phyloP scores from a whole-genome alignment of 2,113 vertebrate genomes.

The Myotis brandtii region DNA sequence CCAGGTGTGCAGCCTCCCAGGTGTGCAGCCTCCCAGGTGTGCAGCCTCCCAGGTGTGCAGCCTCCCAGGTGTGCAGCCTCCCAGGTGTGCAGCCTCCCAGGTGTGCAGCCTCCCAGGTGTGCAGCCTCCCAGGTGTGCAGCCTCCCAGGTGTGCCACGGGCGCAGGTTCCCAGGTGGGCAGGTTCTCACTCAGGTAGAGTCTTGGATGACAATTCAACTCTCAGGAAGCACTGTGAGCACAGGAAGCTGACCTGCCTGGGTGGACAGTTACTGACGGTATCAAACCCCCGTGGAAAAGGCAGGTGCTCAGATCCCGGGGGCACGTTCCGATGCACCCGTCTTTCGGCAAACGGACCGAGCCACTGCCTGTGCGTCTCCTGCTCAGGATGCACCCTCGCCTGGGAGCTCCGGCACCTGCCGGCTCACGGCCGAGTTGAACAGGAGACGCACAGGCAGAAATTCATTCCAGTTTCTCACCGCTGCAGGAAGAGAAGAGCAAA shows the following conservation, averaged over 20 bases:
- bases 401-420: constrained; percentile 57
- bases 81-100: background rate
- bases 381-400: background rate
- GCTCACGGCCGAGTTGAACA: constrained; percentile 64
- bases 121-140: background rate
- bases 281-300: accelerated
- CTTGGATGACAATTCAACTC: background rate
- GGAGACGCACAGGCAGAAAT: background rate
- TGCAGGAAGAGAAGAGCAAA: too few relatives aligned
- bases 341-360: constrained; percentile 22
- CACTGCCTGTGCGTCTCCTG: constrained; percentile 38
- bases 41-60: background rate
- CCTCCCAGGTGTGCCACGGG: background rate
- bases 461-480: constrained; percentile 77
- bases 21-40: background rate
- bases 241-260: too few relatives aligned
- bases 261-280: accelerated
- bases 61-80: too few relatives aligned
- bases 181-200: background rate
- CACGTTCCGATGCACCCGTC: background rate
- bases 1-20: background rate
- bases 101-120: background rate
- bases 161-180: background rate
- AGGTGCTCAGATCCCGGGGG: background rate
- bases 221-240: background rate